These are phyloP conservation scores for Eonycteris spelaea DNA, from an alignment of 2,113 vertebrate genomes.

Conservation along the genomic window DNA sequence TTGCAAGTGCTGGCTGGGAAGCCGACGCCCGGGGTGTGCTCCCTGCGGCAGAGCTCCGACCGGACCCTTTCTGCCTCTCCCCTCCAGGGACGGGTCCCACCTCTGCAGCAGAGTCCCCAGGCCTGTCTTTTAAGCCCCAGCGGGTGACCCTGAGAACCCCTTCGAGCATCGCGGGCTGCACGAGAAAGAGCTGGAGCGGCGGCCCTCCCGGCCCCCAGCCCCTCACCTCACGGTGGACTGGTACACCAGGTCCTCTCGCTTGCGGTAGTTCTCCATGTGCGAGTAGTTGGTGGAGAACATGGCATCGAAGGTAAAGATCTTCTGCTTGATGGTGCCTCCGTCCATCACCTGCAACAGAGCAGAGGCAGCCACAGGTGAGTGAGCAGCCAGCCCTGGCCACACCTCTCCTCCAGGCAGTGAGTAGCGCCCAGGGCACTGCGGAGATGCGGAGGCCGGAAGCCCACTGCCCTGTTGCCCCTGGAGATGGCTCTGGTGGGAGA, in stretches of 20 bases:
- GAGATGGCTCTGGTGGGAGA: not conserved
- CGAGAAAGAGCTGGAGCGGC: accelerated
- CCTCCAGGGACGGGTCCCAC: not conserved
- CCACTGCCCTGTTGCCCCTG: accelerated
- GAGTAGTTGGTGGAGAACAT: slow-evolving; percentile 94
- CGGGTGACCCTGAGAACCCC: not conserved
- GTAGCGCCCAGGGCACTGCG: accelerated
- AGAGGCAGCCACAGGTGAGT: not conserved
- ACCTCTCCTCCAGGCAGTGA: accelerated
- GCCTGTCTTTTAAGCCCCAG: not conserved
- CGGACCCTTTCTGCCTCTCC: not conserved
- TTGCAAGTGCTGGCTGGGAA: not conserved
- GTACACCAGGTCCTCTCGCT: slow-evolving; percentile 90
- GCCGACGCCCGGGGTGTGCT: not conserved
- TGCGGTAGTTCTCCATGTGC: slow-evolving; percentile 90
- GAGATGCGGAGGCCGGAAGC: too few species aligned
- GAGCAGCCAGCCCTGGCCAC: accelerated
- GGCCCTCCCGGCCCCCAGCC: not conserved
- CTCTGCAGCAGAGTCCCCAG: not conserved
- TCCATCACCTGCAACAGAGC: slow-evolving; percentile 87
- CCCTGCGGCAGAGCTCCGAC: accelerated
- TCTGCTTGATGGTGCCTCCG: slow-evolving; percentile 92
- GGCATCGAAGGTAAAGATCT: slow-evolving; percentile 95
- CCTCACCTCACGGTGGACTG: slow-evolving; percentile 94
- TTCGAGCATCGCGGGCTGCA: accelerated